Base-by-base conservation (phyloP, 2,888 invertebrate species). In the Rhagophthalmus giganteus region DNA sequence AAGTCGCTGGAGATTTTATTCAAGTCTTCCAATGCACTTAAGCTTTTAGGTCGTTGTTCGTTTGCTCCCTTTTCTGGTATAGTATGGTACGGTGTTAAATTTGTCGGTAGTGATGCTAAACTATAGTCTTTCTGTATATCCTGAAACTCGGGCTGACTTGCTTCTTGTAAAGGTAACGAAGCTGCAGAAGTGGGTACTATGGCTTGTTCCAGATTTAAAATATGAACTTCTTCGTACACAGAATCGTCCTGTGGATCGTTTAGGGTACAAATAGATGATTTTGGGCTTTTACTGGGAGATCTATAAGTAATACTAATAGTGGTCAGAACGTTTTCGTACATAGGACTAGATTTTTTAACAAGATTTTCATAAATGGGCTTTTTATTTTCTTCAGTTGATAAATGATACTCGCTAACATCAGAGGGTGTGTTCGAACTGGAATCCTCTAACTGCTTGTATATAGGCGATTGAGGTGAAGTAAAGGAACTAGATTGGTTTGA, bases 231-330 rank as follows among this genome's bases (percentile, higher is more conserved):
- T 63, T 84, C 84, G 60, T 84, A 84, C 0, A 82, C 68, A 68
- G 77, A 62, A 48, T 71, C 68, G 55, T 61, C 48, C 63, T 69
- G 15, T 61, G 38, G 6, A 66, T 12, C 15, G 9, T 48, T 30
- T 7, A 16, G 9, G 11, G 40, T 11, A n/a, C 27, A 34, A 7
- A 34, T 68, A 15, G 69, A 64, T 4, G 63, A 57, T 13, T 68
- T 60, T 0, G 63, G 56, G 24, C 70, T 70, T 64, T 78, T 81
- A 1, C 77, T 79, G 0, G 86, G 86, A 2, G 85, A 85, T 65
- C 84, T 78, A 66, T 86, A 87, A 1, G 84, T 86, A 5, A 87
- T 87, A 71, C 84, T 86, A 13, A 87, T 87, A 0, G 87, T 87
- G 1, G 86, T 85, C 65, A 85, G 80, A 1, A 86, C 70, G 51